Evolutionary conservation across 2,113 vertebrate species (phyloP).

Genomic region (Leptobrachium leishanense): DNA sequence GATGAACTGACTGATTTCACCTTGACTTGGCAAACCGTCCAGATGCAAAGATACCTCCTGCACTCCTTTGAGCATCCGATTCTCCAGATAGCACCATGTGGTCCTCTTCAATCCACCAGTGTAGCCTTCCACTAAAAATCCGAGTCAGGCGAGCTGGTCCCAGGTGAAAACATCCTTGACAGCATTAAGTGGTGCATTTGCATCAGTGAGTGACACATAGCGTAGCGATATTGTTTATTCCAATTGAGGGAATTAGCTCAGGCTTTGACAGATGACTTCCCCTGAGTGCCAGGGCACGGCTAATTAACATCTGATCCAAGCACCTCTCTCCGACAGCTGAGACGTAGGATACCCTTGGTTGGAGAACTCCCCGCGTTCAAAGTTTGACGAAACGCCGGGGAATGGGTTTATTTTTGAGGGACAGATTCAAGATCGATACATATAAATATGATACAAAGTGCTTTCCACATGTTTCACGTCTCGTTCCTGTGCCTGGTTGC

Average conservation of each 20-base stretch:
- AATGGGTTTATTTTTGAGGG: neutral
- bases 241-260: neutral
- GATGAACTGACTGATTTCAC: neutral
- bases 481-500: neutral
- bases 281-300: neutral
- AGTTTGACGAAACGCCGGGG: neutral
- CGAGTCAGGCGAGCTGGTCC: neutral
- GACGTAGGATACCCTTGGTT: neutral
- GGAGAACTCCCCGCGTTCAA: neutral
- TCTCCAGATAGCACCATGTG: neutral
- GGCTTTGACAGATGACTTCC: neutral
- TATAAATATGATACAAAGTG: neutral
- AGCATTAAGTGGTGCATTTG: neutral
- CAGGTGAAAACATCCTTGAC: neutral
- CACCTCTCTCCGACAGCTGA: neutral
- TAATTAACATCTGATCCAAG: neutral
- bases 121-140: neutral
- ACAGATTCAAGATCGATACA: neutral
- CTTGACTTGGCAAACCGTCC: neutral
- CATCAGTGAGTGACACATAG: neutral
- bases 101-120: neutral
- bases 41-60: neutral
- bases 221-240: neutral
- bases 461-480: neutral
- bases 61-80: neutral